Percentiles rank a stretch among this genome's conserved stretches.
Evolutionary conservation across 2,113 vertebrate species (phyloP).

Genomic region (Carettochelys insculpta): DNA sequence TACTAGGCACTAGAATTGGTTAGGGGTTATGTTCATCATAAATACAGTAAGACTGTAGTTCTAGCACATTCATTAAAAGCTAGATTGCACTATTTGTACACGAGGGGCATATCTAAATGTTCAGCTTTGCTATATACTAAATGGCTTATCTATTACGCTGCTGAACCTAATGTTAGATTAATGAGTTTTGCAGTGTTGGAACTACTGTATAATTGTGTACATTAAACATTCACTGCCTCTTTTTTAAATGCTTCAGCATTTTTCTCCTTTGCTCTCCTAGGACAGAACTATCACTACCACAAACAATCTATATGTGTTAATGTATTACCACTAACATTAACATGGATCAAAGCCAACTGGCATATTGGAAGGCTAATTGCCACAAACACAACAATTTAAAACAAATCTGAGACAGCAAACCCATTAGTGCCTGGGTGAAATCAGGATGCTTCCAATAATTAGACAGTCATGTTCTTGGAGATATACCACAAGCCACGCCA

Average conservation of each 20-base stretch:
- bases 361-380: neutral
- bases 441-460: neutral
- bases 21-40: neutral
- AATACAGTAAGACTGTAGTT: neutral
- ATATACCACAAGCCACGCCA: neutral
- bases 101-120: neutral
- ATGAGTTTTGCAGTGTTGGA: neutral
- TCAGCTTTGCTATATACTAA: neutral
- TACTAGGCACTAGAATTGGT: neutral
- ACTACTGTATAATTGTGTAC: neutral
- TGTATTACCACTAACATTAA: neutral
- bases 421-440: neutral
- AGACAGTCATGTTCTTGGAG: neutral
- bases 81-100: neutral
- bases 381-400: neutral
- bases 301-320: neutral
- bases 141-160: neutral
- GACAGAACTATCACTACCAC: neutral
- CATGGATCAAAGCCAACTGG: neutral
- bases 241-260: neutral
- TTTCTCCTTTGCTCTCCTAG: neutral
- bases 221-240: neutral
- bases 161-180: neutral
- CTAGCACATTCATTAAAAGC: neutral
- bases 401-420: neutral